Evolutionary conservation across 2,888 invertebrate genomes (phyloP).

Genomic region (Seladonia tumulorum): DNA sequence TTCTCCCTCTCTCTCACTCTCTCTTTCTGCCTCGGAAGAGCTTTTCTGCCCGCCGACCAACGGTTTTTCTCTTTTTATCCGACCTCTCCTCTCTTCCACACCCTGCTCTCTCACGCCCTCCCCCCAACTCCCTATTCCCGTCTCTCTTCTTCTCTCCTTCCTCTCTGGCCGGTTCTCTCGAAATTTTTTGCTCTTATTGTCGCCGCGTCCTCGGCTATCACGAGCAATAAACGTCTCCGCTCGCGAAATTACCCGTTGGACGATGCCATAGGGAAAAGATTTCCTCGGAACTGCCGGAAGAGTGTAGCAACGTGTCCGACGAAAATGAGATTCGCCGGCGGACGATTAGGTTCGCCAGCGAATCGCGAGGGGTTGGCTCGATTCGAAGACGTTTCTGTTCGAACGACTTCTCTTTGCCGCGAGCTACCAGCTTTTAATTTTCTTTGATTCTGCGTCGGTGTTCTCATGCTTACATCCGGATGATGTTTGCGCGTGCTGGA

Average conservation of each 20-base stretch:
- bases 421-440: not conserved
- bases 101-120: not conserved
- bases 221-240: slow-evolving; percentile 67
- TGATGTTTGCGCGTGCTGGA: not conserved
- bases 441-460: not conserved
- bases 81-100: slow-evolving; percentile 16
- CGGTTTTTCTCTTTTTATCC: slow-evolving; percentile 65
- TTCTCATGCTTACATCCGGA: not conserved
- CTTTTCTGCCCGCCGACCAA: slow-evolving; percentile 58
- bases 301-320: slow-evolving; percentile 23
- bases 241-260: slow-evolving; percentile 63
- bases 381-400: not conserved
- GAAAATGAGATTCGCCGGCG: slow-evolving; percentile 24
- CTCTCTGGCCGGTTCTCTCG: slow-evolving; percentile 39
- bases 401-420: not conserved
- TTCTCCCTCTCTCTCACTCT: not conserved
- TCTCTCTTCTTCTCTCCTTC: slow-evolving; percentile 17
- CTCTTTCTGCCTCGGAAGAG: slow-evolving; percentile 51
- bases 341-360: slow-evolving; percentile 14
- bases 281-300: slow-evolving; percentile 17
- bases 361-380: not conserved
- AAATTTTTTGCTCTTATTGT: slow-evolving; percentile 47
- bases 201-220: slow-evolving; percentile 61
- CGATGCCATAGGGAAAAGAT: slow-evolving; percentile 54
- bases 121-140: slow-evolving; percentile 36